Percentiles rank a stretch among this genome's conserved stretches.
Conservation (phyloP, 2,888 invertebrate species). For the Nasonovia ribisnigri region DNA sequence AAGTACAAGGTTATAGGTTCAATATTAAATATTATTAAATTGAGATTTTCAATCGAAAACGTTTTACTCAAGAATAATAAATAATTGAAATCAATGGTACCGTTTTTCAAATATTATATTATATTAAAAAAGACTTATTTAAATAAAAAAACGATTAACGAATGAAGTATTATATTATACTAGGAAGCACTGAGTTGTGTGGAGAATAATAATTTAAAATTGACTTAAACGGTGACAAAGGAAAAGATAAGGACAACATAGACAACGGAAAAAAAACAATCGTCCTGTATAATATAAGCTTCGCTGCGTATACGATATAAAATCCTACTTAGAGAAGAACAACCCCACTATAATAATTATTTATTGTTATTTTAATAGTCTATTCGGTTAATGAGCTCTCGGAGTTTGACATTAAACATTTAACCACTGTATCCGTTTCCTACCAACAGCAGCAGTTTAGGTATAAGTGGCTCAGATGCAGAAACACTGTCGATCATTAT, state of each 20-base stretch:
- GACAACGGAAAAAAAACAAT: not conserved
- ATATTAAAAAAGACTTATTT: not conserved
- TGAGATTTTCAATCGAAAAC: not conserved
- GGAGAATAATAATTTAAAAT: not conserved
- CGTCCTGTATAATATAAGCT: not conserved
- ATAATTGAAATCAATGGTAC: not conserved
- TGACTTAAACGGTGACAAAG: not conserved
- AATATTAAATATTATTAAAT: not conserved
- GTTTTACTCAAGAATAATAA: not conserved
- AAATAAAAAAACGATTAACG: not conserved
- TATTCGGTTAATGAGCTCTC: conserved; percentile 10
- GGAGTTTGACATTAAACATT: not conserved
- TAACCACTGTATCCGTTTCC: not conserved
- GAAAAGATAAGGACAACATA: not conserved
- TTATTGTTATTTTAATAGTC: conserved; percentile 8
- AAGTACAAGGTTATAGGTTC: not conserved
- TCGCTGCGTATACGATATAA: not conserved
- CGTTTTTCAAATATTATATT: not conserved
- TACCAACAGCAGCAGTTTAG: not conserved
- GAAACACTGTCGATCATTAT: not conserved
- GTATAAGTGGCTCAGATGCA: not conserved
- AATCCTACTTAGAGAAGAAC: not conserved
- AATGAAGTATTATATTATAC: not conserved
- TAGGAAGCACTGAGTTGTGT: not conserved
- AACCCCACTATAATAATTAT: not conserved